These are phyloP conservation scores for Lobophora halterata DNA, from an alignment of 2,888 invertebrate species.

Conservation along the genomic window DNA sequence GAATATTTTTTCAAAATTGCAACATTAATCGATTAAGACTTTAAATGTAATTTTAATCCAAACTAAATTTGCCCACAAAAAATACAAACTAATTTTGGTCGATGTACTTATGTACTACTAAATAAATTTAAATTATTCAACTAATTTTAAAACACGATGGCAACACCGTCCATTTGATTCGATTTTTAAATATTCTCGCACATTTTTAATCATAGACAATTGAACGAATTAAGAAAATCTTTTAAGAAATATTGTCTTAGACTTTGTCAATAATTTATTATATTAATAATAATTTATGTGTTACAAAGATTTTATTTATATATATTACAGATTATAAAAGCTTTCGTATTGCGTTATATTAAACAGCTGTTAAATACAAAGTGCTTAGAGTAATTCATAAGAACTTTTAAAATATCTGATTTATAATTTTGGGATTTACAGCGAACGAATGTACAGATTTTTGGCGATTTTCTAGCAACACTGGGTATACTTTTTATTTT, in stretches of 20 bases:
- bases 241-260: conserved; percentile 4
- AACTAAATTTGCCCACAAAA: conserved; percentile 10
- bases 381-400: conserved; percentile 15
- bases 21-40: background rate
- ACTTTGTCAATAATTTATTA: conserved; percentile 3
- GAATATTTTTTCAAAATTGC: background rate
- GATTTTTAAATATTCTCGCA: background rate
- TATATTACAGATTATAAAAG: conserved; percentile 13
- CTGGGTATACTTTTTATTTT: too few species aligned
- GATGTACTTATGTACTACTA: conserved; percentile 30
- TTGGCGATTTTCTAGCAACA: too few species aligned
- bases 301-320: conserved; percentile 11
- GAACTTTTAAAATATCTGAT: conserved; percentile 11
- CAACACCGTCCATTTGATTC: conserved; percentile 12
- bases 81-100: conserved; percentile 41
- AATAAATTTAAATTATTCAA: too few species aligned
- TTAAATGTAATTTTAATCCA: background rate
- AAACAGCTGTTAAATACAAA: background rate
- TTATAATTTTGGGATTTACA: conserved; percentile 3
- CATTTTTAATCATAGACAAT: background rate
- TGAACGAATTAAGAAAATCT: background rate
- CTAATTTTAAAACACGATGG: conserved; percentile 13
- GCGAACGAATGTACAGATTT: too few species aligned
- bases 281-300: conserved; percentile 4
- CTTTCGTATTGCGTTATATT: conserved; percentile 11